Evolutionary conservation across 64 coral and sea anemone species (phyloP), one percentile per base, ranked within the genome.

Genomic region (Pachyseris speciosa): DNA sequence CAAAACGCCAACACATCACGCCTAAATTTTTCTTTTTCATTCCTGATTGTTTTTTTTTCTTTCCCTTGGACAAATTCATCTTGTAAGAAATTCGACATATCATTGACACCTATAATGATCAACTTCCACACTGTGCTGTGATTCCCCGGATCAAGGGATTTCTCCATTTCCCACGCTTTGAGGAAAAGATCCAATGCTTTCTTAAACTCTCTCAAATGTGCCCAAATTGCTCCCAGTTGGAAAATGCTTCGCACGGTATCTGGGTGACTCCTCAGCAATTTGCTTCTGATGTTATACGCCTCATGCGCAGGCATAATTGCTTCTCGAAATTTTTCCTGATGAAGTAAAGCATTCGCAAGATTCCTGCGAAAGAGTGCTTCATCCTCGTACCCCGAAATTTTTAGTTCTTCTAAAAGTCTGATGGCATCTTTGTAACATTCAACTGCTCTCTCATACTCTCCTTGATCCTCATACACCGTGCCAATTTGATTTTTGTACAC

Each of bases 401-500:
- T 65, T 5, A 90, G 75, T 31, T 80, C 37, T 26, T 80, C 81
- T 2, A 64, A 61, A 20, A 90, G 39, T 8, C 70, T 61, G 24
- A 90, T 70, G 13, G 88, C 88, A 32, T 90, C 64, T 50, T 90
- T 19, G 52, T 80, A 90, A 5, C 67, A 48, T 39, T 90, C 58
- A 8, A 90, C 38, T 22, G 73, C 88, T 48, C 39, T 24, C 2
- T 28, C 9, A 28, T 80, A 90, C 22, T 90, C 24, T 19, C 29
- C 12, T 1, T 49, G 19, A 8, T 5, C 58, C 73, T 87, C 84
- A 81, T 90, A 78, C 33, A 63, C 77, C 29, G 88, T 77, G 5
- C 41, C 88, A 30, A 90, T 80, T 38, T 90, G 88, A 40, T 37
- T 78, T 37, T 69, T 80, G 17, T 51, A 90, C 30, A 80, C 11